A percentile compares a stretch with the other conserved stretches of the same genome.
phyloP scores from a whole-genome alignment of 2,797 vertebrate species.

The Arnoldichthys spilopterus region DNA sequence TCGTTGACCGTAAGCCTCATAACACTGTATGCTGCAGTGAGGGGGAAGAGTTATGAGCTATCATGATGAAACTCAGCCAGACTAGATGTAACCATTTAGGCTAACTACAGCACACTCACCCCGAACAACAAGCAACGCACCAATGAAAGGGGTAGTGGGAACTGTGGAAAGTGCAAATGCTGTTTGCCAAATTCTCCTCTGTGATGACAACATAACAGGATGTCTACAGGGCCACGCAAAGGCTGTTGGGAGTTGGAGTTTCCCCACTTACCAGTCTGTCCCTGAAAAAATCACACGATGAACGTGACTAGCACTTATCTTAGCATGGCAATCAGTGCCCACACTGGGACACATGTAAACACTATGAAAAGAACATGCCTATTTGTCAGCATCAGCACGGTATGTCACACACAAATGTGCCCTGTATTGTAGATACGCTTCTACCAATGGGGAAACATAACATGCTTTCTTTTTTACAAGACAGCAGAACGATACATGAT shows the following conservation, averaged over 20 bases:
- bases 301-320: conserved; percentile 32
- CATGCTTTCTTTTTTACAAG: conserved; percentile 63
- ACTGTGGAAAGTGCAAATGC: conserved; percentile 87
- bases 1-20: conserved; percentile 76
- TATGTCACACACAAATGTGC: conserved; percentile 69
- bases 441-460: conserved; percentile 58
- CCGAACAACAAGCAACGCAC: conserved; percentile 76
- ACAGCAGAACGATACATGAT: conserved; percentile 72
- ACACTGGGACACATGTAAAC: conserved; percentile 81
- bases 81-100: conserved; percentile 81
- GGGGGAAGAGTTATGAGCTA: conserved; percentile 77
- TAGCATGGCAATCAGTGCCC: conserved; percentile 70
- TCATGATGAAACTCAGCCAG: conserved; percentile 64
- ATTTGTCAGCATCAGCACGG: conserved; percentile 77
- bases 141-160: conserved; percentile 75
- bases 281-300: conserved; percentile 34
- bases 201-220: conserved; percentile 45
- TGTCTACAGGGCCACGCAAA: conserved; percentile 37
- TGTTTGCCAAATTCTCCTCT: conserved; percentile 74
- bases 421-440: conserved; percentile 71
- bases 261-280: conserved; percentile 22
- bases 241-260: conserved; percentile 31
- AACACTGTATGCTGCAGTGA: conserved; percentile 76
- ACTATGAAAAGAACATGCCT: conserved; percentile 77
- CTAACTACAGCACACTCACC: conserved; percentile 67